Evolutionary conservation across 2,888 invertebrate species (phyloP).

Genomic region (Spisula subtruncata): DNA sequence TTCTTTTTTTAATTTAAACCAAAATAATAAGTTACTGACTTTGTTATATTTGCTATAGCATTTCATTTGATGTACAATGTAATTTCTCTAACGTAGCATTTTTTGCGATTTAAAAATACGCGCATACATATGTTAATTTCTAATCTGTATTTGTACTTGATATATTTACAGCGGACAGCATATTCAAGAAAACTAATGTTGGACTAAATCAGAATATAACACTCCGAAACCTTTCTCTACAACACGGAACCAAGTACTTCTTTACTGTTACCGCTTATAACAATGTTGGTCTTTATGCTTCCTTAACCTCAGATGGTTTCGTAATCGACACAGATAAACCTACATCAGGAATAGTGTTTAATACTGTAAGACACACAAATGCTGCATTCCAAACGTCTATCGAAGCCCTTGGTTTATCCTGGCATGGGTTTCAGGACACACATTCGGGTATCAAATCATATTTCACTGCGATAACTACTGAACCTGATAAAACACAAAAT

Average conservation of each 20-base stretch:
- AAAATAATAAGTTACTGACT: too few relatives aligned
- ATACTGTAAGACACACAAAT: slow-evolving; percentile 44
- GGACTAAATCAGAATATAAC: slow-evolving; percentile 48
- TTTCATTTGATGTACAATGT: too few relatives aligned
- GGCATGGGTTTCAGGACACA: slow-evolving; percentile 64
- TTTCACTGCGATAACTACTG: not conserved
- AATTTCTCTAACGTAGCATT: too few relatives aligned
- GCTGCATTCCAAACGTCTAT: slow-evolving; percentile 21
- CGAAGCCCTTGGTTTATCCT: slow-evolving; percentile 43
- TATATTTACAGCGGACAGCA: slow-evolving; percentile 68
- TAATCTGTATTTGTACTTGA: too few relatives aligned
- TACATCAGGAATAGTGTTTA: slow-evolving; percentile 61
- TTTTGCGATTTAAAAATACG: too few relatives aligned
- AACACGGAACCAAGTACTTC: slow-evolving; percentile 65
- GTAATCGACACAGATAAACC: slow-evolving; percentile 59
- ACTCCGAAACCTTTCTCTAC: slow-evolving; percentile 41
- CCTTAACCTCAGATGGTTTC: slow-evolving; percentile 64
- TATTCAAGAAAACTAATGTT: slow-evolving; percentile 37
- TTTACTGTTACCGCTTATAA: slow-evolving; percentile 68
- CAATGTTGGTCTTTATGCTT: slow-evolving; percentile 55
- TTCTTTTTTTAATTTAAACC: too few relatives aligned
- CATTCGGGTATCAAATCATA: slow-evolving; percentile 61
- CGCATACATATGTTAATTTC: too few relatives aligned
- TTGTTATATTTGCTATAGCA: too few relatives aligned
- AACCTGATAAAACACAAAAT: too few relatives aligned